These are phyloP conservation scores for Stramonita haemastoma DNA, from an alignment of 2,888 invertebrate species.

Conservation along the genomic window DNA sequence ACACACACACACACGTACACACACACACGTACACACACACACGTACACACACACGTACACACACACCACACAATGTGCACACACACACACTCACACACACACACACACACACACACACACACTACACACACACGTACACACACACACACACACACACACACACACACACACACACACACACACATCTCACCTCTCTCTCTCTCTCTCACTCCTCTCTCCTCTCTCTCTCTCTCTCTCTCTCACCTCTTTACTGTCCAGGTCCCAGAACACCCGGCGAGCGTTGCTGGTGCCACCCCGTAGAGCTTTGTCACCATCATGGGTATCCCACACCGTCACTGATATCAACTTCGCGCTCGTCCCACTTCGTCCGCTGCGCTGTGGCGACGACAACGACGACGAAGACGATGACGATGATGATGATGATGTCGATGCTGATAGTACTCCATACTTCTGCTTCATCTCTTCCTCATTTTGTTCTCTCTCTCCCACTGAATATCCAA, in stretches of 20 bases:
- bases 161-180: neutral
- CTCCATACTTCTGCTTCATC: neutral
- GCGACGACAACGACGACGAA: slow-evolving; percentile 25
- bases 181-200: neutral
- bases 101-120: no score
- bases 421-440: slow-evolving; percentile 5
- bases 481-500: neutral
- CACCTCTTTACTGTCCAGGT: slow-evolving; percentile 45
- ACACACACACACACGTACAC: neutral
- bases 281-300: neutral
- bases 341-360: slow-evolving; percentile 49
- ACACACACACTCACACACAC: no score
- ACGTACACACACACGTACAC: neutral
- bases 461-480: neutral
- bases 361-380: slow-evolving; percentile 28
- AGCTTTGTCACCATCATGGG: slow-evolving; percentile 48
- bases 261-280: slow-evolving; percentile 45
- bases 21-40: neutral
- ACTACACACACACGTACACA: no score
- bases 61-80: no score
- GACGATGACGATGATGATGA: slow-evolving; percentile 30
- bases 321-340: slow-evolving; percentile 49
- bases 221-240: slow-evolving; percentile 17
- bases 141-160: slow-evolving; percentile 21
- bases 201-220: neutral